Percentiles rank a stretch among this genome's conserved stretches.
Evolutionary conservation across 2,113 vertebrate genomes (phyloP).

Genomic region (Chloropsis cyanopogon): DNA sequence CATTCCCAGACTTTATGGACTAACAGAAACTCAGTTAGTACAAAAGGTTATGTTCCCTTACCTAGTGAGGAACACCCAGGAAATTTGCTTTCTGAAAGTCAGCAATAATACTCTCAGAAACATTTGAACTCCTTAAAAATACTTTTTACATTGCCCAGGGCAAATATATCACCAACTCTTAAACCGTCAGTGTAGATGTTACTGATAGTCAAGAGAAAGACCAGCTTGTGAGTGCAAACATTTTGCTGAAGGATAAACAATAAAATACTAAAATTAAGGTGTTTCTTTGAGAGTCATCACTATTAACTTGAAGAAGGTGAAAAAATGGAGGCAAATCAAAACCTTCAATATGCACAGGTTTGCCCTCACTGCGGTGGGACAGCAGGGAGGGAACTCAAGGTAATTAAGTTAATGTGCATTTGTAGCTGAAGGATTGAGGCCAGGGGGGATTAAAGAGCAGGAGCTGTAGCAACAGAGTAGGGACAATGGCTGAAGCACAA

Average conservation of each 20-base stretch:
- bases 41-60: background rate
- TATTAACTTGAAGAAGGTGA: background rate
- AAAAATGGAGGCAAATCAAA: background rate
- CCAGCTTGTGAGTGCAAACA: background rate
- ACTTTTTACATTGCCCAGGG: background rate
- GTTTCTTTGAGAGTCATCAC: background rate
- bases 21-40: background rate
- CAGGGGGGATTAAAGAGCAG: conserved; percentile 32
- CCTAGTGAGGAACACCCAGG: background rate
- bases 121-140: background rate
- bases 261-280: background rate
- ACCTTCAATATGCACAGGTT: background rate
- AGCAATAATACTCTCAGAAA: background rate
- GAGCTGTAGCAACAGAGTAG: conserved; percentile 22
- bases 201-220: background rate
- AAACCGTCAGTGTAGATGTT: background rate
- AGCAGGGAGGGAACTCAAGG: background rate
- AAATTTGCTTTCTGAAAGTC: background rate
- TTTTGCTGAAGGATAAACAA: background rate
- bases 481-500: background rate
- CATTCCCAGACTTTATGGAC: background rate
- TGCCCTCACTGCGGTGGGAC: background rate
- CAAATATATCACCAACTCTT: background rate
- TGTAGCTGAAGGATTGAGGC: conserved; percentile 51
- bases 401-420: conserved; percentile 41